These are phyloP conservation scores for Stegostoma tigrinum DNA, from an alignment of 2,113 vertebrate species.

Conservation along the genomic window DNA sequence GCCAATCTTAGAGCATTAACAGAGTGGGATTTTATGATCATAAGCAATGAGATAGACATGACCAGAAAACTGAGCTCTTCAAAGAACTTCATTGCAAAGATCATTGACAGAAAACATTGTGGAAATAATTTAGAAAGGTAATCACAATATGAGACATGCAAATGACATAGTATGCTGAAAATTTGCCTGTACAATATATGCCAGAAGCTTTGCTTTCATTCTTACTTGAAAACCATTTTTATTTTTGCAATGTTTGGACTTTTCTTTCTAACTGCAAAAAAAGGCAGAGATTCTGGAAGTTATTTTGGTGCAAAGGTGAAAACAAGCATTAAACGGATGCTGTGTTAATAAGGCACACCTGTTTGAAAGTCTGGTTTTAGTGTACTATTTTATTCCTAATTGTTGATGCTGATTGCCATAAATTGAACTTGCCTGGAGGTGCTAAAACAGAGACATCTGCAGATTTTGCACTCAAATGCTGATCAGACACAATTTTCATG, in stretches of 20 bases:
- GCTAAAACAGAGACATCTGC: background rate
- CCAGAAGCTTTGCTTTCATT: slow-evolving; percentile 20
- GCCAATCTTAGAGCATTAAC: slow-evolving; percentile 23
- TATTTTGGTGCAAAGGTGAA: background rate
- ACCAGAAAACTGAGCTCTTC: background rate
- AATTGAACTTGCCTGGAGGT: background rate
- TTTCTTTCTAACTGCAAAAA: background rate
- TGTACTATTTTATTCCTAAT: background rate
- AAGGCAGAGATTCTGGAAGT: background rate
- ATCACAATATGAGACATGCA: slow-evolving; percentile 7
- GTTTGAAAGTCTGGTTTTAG: background rate
- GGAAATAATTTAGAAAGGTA: slow-evolving; percentile 30
- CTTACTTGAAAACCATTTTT: background rate
- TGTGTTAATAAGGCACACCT: background rate
- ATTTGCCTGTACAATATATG: background rate
- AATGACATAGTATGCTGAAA: background rate
- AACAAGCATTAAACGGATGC: background rate
- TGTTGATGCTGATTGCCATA: background rate
- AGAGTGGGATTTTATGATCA: background rate
- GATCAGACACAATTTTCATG: background rate
- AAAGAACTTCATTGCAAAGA: slow-evolving; percentile 21
- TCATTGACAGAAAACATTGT: background rate
- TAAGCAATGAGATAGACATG: slow-evolving; percentile 18
- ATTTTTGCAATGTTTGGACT: background rate
- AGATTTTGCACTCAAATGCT: background rate